Evolutionary conservation across 2,888 invertebrate genomes (phyloP).

Genomic region (Steinernema carpocapsae): DNA sequence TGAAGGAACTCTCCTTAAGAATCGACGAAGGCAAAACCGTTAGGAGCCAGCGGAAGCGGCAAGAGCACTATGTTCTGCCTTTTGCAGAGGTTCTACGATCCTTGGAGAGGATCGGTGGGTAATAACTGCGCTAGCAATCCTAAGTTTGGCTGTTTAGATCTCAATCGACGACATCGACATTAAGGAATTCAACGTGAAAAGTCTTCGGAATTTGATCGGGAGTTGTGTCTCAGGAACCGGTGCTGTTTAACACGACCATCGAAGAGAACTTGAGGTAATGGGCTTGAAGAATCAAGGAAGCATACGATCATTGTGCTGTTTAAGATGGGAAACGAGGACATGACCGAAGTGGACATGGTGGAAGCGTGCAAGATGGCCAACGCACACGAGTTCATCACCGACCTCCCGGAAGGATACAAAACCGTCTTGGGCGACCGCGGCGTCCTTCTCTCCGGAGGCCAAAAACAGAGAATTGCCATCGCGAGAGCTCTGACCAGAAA

Average conservation of each 20-base stretch:
- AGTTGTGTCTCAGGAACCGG: constrained; percentile 71
- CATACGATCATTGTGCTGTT: no score
- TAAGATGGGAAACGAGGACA: constrained; percentile 47
- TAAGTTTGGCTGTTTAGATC: constrained; percentile 50
- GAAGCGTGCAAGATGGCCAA: constrained; percentile 69
- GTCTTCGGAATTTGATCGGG: constrained; percentile 70
- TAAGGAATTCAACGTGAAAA: constrained; percentile 71
- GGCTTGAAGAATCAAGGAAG: no score
- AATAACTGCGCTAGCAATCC: not conserved
- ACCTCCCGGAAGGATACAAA: constrained; percentile 43
- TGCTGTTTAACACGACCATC: constrained; percentile 75
- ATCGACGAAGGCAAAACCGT: constrained; percentile 60
- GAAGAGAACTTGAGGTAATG: constrained; percentile 71
- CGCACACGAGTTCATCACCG: constrained; percentile 70
- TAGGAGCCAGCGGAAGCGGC: constrained; percentile 64
- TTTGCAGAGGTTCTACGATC: constrained; percentile 61
- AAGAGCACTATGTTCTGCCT: constrained; percentile 53
- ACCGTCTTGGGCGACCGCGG: constrained; percentile 51
- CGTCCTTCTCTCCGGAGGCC: constrained; percentile 48
- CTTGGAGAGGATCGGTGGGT: constrained; percentile 49
- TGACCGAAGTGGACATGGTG: constrained; percentile 54
- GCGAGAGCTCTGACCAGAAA: constrained; percentile 57
- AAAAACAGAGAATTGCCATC: constrained; percentile 63
- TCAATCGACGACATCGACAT: constrained; percentile 70
- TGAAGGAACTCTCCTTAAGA: constrained; percentile 56